Evolutionary conservation across 2,797 vertebrate species (phyloP).

Genomic region (Lithobates pipiens): DNA sequence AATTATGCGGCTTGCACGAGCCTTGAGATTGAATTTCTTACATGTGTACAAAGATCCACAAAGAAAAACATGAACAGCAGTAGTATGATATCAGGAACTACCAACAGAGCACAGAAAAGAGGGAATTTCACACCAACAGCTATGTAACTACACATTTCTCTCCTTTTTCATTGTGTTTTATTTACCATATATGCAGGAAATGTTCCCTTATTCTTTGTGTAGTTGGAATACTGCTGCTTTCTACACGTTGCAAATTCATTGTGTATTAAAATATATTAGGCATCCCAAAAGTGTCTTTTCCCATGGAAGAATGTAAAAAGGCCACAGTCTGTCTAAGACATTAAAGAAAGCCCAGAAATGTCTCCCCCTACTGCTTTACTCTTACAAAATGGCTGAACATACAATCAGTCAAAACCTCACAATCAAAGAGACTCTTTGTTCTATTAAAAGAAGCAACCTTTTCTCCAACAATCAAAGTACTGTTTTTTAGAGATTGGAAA

Average conservation of each 20-base stretch:
- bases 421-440: conserved; percentile 53
- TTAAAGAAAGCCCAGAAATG: conserved; percentile 17
- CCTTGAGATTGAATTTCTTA: too few relatives aligned
- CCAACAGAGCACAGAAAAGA: too few relatives aligned
- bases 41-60: too few relatives aligned
- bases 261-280: neutral
- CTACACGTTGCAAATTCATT: neutral
- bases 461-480: conserved; percentile 47
- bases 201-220: neutral
- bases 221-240: neutral
- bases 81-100: too few relatives aligned
- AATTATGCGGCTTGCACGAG: too few relatives aligned
- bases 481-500: conserved; percentile 59
- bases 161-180: neutral
- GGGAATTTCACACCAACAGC: too few relatives aligned
- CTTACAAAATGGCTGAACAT: conserved; percentile 24
- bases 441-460: conserved; percentile 62
- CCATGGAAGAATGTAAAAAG: neutral
- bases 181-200: neutral
- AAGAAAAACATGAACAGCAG: too few relatives aligned
- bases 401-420: conserved; percentile 34
- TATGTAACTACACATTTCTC: too few relatives aligned
- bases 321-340: neutral
- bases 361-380: conserved; percentile 54
- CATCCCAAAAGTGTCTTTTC: neutral